phyloP scores from a whole-genome alignment of 2,113 vertebrate species.

The Xiphophorus hellerii region DNA sequence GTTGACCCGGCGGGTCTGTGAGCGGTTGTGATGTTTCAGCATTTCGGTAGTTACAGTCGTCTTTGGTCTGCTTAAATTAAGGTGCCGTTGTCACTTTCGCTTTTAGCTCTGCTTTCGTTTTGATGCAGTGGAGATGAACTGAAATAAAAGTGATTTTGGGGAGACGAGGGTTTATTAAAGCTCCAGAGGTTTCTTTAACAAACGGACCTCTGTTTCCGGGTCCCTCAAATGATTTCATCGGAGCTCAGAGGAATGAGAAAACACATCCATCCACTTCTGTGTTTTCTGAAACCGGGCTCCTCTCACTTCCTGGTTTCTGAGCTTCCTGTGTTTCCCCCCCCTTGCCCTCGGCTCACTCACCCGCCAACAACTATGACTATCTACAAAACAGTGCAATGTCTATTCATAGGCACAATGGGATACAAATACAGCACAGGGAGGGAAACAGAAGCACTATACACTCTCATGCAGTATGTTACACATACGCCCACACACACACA shows the following conservation, averaged over 20 bases:
- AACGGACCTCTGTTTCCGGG: conserved; percentile 18
- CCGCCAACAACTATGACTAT: conserved; percentile 66
- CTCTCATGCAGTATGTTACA: conserved; percentile 62
- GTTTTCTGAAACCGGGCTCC: conserved; percentile 47
- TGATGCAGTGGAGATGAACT: conserved; percentile 8
- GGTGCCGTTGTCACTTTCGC: conserved; percentile 62
- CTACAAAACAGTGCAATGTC: conserved; percentile 81
- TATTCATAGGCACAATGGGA: conserved; percentile 82
- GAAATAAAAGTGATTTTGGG: neutral
- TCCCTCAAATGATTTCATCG: conserved; percentile 36
- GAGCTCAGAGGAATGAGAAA: conserved; percentile 8
- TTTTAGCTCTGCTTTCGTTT: conserved; percentile 26
- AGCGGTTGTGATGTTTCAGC: conserved; percentile 38
- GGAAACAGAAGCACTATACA: conserved; percentile 52
- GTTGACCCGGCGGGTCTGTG: conserved; percentile 44
- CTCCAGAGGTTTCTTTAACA: conserved; percentile 30
- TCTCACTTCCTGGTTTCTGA: conserved; percentile 58
- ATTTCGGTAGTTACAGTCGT: conserved; percentile 48
- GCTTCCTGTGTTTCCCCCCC: conserved; percentile 44
- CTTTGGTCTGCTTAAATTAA: conserved; percentile 75
- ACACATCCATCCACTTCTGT: conserved; percentile 25
- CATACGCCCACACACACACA: conserved; percentile 22
- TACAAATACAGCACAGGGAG: conserved; percentile 69
- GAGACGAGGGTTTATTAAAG: conserved; percentile 34
- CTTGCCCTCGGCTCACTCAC: conserved; percentile 58